phyloP scores from a whole-genome alignment of 1,140 invertebrate species.

The Diploscapter pachys region DNA sequence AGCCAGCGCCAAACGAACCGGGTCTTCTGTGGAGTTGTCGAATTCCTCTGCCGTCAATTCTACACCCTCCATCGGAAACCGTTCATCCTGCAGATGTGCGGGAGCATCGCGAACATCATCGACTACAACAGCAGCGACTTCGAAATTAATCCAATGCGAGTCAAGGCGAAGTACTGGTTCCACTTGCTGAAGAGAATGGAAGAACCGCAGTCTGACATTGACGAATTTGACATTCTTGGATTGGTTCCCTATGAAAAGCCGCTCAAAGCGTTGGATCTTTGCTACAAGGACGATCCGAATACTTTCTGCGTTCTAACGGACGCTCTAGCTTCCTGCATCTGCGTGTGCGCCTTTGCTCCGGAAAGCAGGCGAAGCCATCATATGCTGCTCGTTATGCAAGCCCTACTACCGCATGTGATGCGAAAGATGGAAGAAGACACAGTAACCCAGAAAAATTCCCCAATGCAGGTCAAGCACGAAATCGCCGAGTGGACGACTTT shows the following conservation, averaged over 20 bases:
- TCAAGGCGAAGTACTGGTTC: slow-evolving; percentile 71
- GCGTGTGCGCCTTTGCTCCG: slow-evolving; percentile 93
- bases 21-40: slow-evolving; percentile 85
- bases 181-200: slow-evolving; percentile 72
- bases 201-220: slow-evolving; percentile 61
- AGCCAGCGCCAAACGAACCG: slow-evolving; percentile 92
- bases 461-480: slow-evolving; percentile 68
- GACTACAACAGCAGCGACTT: slow-evolving; percentile 65
- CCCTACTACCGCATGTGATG: slow-evolving; percentile 87
- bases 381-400: slow-evolving; percentile 90
- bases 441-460: slow-evolving; percentile 72
- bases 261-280: slow-evolving; percentile 90
- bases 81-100: slow-evolving; percentile 97
- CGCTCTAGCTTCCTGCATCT: slow-evolving; percentile 88
- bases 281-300: slow-evolving; percentile 90
- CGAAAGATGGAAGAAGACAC: slow-evolving; percentile 84
- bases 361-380: slow-evolving; percentile 91
- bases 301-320: slow-evolving; percentile 82
- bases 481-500: slow-evolving; percentile 89
- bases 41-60: slow-evolving; percentile 96
- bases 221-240: slow-evolving; percentile 89
- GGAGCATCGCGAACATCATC: slow-evolving; percentile 88
- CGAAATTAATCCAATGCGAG: slow-evolving; percentile 57
- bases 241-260: slow-evolving; percentile 93
- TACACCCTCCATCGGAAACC: slow-evolving; percentile 96